Percentiles rank a stretch among this genome's conserved stretches.
Conservation (phyloP, 1,140 invertebrate genomes). For the Telenomus remus region DNA sequence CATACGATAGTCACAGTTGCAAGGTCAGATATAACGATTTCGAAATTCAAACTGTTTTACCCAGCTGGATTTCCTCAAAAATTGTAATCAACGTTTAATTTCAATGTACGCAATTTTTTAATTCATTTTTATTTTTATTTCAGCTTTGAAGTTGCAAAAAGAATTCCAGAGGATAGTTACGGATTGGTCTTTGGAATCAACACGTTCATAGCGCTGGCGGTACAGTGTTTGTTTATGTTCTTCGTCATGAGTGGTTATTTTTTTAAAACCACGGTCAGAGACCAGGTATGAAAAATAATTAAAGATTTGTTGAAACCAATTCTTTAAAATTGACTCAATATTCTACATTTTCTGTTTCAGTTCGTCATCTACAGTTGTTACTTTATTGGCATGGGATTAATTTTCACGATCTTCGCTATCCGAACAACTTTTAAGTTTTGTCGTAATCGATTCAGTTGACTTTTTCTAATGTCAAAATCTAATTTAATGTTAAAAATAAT, state of each 20-base stretch:
- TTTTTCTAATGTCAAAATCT: no score
- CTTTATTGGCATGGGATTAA: slow-evolving; percentile 74
- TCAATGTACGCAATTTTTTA: no score
- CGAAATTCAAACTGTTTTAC: no score
- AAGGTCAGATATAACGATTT: slow-evolving; percentile 76
- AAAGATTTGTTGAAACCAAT: neutral
- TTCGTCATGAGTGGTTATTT: slow-evolving; percentile 77
- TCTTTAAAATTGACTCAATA: neutral
- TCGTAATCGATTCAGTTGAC: no score
- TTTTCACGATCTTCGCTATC: slow-evolving; percentile 73
- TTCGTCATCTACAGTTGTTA: slow-evolving; percentile 81
- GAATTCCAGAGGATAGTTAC: slow-evolving; percentile 86
- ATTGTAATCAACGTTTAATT: no score
- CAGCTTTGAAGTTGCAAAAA: slow-evolving; percentile 89
- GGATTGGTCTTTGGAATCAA: no score
- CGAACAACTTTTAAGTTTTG: slow-evolving; percentile 46
- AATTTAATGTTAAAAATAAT: no score
- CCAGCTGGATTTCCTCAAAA: no score
- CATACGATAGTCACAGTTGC: slow-evolving; percentile 90
- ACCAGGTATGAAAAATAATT: slow-evolving; percentile 73
- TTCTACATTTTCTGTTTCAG: slow-evolving; percentile 72
- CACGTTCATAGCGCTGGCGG: slow-evolving; percentile 82
- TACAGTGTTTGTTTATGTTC: slow-evolving; percentile 87
- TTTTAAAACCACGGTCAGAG: slow-evolving; percentile 69
- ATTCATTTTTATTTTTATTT: no score